phyloP scores from a whole-genome alignment of 1,140 invertebrate genomes.

The Hyles vespertilio region DNA sequence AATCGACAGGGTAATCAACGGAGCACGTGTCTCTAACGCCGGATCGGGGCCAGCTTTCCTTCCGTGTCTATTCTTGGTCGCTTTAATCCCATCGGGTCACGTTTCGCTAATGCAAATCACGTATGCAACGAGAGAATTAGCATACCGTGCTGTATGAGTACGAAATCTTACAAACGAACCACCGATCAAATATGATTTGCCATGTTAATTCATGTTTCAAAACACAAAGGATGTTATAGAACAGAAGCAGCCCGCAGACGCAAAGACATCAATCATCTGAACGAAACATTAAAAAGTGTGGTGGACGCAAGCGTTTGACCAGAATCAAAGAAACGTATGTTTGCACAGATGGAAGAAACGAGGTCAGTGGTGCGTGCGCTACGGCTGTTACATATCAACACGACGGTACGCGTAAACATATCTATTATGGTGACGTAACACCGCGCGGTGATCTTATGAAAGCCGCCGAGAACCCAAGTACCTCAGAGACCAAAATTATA shows the following conservation, averaged over 20 bases:
- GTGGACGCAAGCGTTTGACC: conserved; percentile 10
- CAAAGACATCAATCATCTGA: conserved; percentile 12
- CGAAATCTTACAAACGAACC: too few relatives aligned
- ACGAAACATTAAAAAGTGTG: conserved; percentile 11
- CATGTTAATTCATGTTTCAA: too few relatives aligned
- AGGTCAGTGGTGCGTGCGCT: conserved; percentile 62
- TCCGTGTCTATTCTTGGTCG: conserved; percentile 69
- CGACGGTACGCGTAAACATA: conserved; percentile 55
- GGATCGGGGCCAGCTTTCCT: conserved; percentile 62
- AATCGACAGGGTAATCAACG: conserved; percentile 39
- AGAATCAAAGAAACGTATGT: conserved; percentile 35
- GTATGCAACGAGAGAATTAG: conserved; percentile 47
- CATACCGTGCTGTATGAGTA: conserved; percentile 8
- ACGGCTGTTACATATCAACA: conserved; percentile 46
- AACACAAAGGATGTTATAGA: too few relatives aligned
- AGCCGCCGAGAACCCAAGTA: conserved; percentile 29
- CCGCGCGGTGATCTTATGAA: conserved; percentile 46
- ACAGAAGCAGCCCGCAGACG: too few relatives aligned
- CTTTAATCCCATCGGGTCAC: conserved; percentile 48
- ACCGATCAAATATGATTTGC: too few relatives aligned
- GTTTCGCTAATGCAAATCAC: conserved; percentile 63
- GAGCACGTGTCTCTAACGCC: conserved; percentile 59
- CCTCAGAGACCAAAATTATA: conserved; percentile 30
- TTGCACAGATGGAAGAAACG: conserved; percentile 51
- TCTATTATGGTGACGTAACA: conserved; percentile 51